These are phyloP conservation scores for Protophormia terraenovae DNA, from an alignment of 2,888 invertebrate genomes.

Conservation along the genomic window DNA sequence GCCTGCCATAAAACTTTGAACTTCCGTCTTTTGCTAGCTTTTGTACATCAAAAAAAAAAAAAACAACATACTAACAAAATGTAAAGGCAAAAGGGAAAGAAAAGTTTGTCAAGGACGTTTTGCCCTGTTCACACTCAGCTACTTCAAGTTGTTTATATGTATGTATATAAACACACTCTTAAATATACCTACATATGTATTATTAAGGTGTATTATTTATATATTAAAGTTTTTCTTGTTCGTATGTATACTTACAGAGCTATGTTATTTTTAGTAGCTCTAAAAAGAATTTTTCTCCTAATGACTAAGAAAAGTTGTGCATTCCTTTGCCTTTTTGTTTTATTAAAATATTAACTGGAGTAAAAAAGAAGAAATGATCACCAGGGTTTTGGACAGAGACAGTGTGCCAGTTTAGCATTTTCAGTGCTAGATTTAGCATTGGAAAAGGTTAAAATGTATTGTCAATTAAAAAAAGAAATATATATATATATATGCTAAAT, in stretches of 20 bases:
- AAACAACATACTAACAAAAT: background rate
- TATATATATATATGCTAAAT: no score
- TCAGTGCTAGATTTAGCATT: no score
- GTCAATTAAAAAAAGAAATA: no score
- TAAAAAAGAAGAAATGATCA: no score
- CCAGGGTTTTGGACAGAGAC: no score
- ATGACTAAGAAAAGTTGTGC: background rate
- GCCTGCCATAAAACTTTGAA: constrained; percentile 26
- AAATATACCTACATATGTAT: background rate
- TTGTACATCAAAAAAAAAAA: background rate
- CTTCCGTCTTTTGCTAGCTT: constrained; percentile 12
- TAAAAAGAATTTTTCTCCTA: background rate
- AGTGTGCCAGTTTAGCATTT: no score
- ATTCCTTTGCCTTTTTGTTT: background rate
- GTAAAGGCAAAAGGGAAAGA: background rate
- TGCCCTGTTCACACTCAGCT: background rate
- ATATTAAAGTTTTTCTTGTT: background rate
- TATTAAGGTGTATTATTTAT: background rate
- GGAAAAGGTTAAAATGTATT: no score
- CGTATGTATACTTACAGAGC: background rate
- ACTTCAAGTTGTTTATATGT: background rate
- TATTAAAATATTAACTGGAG: constrained; percentile 23
- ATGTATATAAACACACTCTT: background rate
- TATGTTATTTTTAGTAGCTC: background rate
- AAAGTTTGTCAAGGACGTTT: constrained; percentile 32